Evolutionary conservation across 1,140 invertebrate genomes (phyloP).

Genomic region (Scylla paramamosain): DNA sequence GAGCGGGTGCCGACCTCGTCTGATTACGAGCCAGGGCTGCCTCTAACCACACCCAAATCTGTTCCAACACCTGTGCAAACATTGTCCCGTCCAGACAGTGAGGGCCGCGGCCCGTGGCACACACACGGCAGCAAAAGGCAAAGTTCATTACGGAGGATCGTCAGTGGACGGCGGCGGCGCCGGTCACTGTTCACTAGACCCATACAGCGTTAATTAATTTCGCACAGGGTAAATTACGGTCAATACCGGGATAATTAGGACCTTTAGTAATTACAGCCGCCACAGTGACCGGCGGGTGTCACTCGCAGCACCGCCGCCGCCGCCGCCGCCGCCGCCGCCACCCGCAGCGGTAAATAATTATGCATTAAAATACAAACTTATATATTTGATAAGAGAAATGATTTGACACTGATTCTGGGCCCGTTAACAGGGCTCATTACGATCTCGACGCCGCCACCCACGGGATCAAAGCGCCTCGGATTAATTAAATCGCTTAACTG

Average conservation of each 20-base stretch:
- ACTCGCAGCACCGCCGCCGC: background rate
- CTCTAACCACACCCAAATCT: background rate
- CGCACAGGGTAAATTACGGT: background rate
- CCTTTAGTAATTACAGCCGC: background rate
- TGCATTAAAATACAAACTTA: background rate
- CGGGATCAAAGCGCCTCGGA: background rate
- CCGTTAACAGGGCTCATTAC: constrained; percentile 4
- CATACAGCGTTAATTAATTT: background rate
- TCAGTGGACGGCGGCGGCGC: background rate
- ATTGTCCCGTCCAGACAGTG: background rate
- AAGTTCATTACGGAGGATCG: background rate
- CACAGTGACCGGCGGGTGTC: background rate
- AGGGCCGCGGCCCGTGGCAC: background rate
- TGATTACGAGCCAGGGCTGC: background rate
- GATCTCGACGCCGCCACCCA: background rate
- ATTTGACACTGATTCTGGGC: constrained; percentile 9
- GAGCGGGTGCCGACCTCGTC: background rate
- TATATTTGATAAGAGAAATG: background rate
- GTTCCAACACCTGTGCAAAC: background rate
- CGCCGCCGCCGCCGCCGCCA: background rate
- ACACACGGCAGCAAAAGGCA: background rate
- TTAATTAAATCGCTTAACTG: constrained; percentile 24
- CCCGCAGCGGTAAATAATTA: constrained; percentile 4
- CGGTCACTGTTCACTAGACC: constrained; percentile 1
- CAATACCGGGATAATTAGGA: background rate